Conservation (phyloP, 2,797 vertebrate species). For the Dermochelys coriacea region DNA sequence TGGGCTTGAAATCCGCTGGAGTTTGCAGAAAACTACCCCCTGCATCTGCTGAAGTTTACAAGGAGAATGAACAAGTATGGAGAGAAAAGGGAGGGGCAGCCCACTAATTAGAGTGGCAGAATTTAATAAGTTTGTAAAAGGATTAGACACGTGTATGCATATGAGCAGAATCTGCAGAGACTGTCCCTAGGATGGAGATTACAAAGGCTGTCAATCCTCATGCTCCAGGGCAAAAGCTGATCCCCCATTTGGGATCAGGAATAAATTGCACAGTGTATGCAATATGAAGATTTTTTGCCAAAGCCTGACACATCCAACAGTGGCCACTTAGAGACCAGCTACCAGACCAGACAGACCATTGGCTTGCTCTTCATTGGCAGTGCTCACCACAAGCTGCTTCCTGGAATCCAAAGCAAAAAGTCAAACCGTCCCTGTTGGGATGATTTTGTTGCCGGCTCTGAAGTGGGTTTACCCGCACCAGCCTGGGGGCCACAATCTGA, state of each 20-base stretch:
- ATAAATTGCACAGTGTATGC: background rate
- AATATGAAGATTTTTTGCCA: background rate
- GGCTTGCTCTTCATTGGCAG: background rate
- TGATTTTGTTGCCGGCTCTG: background rate
- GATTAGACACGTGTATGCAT: constrained; percentile 62
- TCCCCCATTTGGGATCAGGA: background rate
- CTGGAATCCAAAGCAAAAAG: background rate
- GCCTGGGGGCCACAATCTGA: background rate
- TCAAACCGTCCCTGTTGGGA: rapidly evolving
- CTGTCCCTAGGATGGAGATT: constrained; percentile 64
- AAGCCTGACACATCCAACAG: background rate
- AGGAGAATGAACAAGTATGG: background rate
- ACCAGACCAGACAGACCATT: rapidly evolving
- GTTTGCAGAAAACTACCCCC: background rate
- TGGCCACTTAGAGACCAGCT: background rate
- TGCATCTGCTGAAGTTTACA: background rate
- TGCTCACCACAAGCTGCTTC: background rate
- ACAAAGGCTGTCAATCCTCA: constrained; percentile 28
- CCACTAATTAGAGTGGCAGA: constrained; percentile 47
- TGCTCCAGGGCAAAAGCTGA: constrained; percentile 31
- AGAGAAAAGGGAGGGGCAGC: background rate
- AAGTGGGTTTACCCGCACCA: background rate
- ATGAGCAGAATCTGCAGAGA: constrained; percentile 59
- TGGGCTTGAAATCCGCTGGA: background rate
- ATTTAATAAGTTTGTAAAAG: constrained; percentile 68